Base-by-base conservation (phyloP, 1,140 invertebrate genomes). In the Camponotus pennsylvanicus region DNA sequence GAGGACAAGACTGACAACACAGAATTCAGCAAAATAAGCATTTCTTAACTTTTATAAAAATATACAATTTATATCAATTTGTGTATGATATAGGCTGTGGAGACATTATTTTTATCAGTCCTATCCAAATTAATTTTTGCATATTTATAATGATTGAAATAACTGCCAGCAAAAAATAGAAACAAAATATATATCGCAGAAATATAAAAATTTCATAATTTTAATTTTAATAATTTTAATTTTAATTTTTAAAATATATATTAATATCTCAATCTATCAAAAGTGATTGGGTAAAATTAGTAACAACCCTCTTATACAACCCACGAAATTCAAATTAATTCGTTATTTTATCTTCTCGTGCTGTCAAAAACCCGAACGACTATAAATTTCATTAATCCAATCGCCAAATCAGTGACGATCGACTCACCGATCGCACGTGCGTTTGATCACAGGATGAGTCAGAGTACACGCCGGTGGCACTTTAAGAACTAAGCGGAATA, bases 361-460 rank as follows among this genome's bases (percentile, higher is more conserved):
- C 9, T 5, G 45, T 55, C 37, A 40, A 6, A 52, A 59, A 82
- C 61, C 40, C 7, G 3, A 45, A 40, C 21, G 34, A 5, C 0
- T n/a, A 45, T 82, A 82, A 82, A 82, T 82, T 73, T 82, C 11
- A 59, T 13, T 73, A 59, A 73, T 59, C 27, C 34, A 27, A 80
- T 80, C 34, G 71, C 18, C 27, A 32, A 11, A 52, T 52, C 42
- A 18, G 66, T 8, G 21, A 67, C 45, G 63, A 78, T 82, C 52
- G 21, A 57, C 37, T 69, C 27, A 37, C 11, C 32, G 67, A 67
- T 85, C 49, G 42, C 63, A 40, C 57, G 32, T 61, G 78, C 67
- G 52, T 83, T 89, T 83, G 37, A 63, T 83, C 70, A 34, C 11
- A 7, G 11, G 42, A 83, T 89, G 77, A 89, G 52, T 89, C 85